A percentile compares a stretch with the other conserved stretches of the same genome.
These are phyloP conservation scores for Trichonephila clavipes DNA, from an alignment of 1,140 invertebrate species.

Conservation along the genomic window DNA sequence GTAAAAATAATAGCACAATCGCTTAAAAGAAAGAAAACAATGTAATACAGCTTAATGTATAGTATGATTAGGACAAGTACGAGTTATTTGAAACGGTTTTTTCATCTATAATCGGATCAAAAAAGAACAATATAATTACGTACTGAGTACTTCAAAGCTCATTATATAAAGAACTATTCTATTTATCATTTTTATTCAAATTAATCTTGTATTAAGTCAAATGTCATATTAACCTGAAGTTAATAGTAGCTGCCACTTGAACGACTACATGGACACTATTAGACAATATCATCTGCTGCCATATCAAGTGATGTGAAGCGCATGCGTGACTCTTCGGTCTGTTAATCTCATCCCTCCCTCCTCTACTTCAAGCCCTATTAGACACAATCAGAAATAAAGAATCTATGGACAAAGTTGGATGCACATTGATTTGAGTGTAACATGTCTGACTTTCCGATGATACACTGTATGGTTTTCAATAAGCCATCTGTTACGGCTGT, in stretches of 20 bases:
- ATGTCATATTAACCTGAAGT: too few species aligned
- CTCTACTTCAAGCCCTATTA: conserved; percentile 71
- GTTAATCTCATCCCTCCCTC: conserved; percentile 27
- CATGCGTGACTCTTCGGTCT: conserved; percentile 65
- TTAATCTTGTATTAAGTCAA: not conserved
- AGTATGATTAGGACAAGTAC: too few species aligned
- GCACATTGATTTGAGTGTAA: conserved; percentile 37
- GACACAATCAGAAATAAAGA: conserved; percentile 18
- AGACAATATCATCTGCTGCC: not conserved
- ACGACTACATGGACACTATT: not conserved
- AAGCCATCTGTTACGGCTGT: conserved; percentile 56
- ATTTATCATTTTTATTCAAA: not conserved
- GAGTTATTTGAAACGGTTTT: too few species aligned
- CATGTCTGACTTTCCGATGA: conserved; percentile 42
- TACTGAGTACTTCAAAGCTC: too few species aligned
- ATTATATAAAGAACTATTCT: too few species aligned
- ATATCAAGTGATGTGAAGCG: conserved; percentile 18
- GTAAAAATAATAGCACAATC: too few species aligned
- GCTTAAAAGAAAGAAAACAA: too few species aligned
- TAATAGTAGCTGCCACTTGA: not conserved
- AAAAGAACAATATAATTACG: too few species aligned
- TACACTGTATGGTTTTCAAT: conserved; percentile 65
- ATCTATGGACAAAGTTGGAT: not conserved
- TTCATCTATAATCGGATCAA: too few species aligned
- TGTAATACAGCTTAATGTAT: too few species aligned